Percentiles rank a stretch among this genome's conserved stretches.
Evolutionary conservation across 2,797 vertebrate genomes (phyloP).

Genomic region (Propithecus deckenii): DNA sequence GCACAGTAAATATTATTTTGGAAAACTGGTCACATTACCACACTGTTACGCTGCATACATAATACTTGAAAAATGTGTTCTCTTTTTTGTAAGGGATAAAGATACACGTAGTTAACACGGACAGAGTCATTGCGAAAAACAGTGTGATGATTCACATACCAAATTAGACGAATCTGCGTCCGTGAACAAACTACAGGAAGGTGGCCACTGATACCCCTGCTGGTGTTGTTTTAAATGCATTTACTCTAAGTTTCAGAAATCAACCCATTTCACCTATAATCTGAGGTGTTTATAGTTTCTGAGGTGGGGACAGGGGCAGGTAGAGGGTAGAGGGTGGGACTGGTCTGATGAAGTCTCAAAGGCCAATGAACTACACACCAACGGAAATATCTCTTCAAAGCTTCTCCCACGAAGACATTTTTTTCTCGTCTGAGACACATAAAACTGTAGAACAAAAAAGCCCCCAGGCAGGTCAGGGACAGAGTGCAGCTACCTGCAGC

Average conservation of each 20-base stretch:
- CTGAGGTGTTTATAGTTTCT: background rate
- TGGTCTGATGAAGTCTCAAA: background rate
- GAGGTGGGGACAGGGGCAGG: background rate
- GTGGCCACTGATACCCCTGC: background rate
- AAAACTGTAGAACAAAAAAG: background rate
- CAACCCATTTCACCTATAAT: background rate
- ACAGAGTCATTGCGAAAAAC: background rate
- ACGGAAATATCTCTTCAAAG: background rate
- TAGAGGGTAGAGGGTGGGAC: accelerated
- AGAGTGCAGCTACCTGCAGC: conserved; percentile 80
- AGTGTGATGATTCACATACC: background rate
- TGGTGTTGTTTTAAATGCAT: background rate
- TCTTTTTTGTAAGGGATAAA: background rate
- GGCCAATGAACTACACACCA: background rate
- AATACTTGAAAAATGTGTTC: background rate
- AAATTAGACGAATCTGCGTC: background rate
- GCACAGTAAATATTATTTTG: background rate
- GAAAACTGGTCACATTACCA: background rate
- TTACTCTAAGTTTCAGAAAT: conserved; percentile 26
- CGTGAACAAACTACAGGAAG: background rate
- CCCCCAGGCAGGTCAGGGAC: background rate
- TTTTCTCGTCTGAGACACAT: background rate
- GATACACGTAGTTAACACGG: background rate
- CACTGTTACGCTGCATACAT: background rate
- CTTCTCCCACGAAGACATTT: background rate